A percentile compares a stretch with the other conserved stretches of the same genome.
Conservation (phyloP, 92 coral and sea anemone genomes). For the Zoanthus gigantus region DNA sequence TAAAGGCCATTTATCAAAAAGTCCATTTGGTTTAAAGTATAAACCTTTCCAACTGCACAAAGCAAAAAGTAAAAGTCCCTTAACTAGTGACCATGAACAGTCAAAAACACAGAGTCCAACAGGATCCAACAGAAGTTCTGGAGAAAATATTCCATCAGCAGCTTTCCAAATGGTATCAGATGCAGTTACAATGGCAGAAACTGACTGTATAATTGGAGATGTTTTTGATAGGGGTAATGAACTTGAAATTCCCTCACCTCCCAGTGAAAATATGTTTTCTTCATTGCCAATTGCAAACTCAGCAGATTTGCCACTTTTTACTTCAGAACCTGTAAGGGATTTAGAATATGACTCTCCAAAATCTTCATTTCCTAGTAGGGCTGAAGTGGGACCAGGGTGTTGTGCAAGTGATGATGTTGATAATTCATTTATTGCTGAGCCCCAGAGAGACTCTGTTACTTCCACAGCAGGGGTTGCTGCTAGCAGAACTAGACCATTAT, state of each 20-base stretch:
- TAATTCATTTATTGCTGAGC: background rate
- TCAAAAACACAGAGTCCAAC: conserved; percentile 32
- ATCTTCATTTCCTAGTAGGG: conserved; percentile 22
- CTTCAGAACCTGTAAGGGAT: background rate
- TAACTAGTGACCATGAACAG: conserved; percentile 63
- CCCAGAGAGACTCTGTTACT: background rate
- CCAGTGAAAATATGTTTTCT: conserved; percentile 20
- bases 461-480: background rate
- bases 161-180: conserved; percentile 15
- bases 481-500: conserved; percentile 68
- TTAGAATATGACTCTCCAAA: background rate
- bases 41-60: conserved; percentile 64
- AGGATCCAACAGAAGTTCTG: conserved; percentile 29
- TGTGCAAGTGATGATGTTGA: conserved; percentile 25
- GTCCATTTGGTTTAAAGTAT: conserved; percentile 67
- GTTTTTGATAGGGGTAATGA: conserved; percentile 29
- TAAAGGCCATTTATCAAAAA: conserved; percentile 57
- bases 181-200: background rate
- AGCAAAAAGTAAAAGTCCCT: conserved; percentile 44
- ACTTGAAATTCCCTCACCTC: conserved; percentile 26
- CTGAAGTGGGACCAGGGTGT: conserved; percentile 40
- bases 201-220: conserved; percentile 14
- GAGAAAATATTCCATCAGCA: conserved; percentile 16
- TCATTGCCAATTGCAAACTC: conserved; percentile 5
- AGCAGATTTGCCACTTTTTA: background rate